phyloP scores from a whole-genome alignment of 2,797 vertebrate species.

The Sphenopsis melanotis region DNA sequence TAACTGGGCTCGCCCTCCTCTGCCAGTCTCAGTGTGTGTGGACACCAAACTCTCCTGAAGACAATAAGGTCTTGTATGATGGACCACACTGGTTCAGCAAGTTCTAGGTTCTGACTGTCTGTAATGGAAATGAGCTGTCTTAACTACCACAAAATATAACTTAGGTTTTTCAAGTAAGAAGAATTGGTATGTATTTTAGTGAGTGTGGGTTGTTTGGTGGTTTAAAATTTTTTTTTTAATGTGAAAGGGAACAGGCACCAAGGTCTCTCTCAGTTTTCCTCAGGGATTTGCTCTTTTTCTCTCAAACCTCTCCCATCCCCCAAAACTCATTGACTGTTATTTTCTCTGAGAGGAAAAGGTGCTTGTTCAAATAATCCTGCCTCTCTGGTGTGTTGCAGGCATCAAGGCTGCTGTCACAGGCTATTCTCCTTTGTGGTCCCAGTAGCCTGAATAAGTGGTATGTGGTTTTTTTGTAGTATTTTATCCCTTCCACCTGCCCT shows the following conservation, averaged over 20 bases:
- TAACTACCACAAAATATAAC: background rate
- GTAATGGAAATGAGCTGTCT: background rate
- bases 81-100: background rate
- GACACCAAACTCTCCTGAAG: background rate
- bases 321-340: background rate
- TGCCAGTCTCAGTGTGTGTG: background rate
- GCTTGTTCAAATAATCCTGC: background rate
- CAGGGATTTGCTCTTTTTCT: background rate
- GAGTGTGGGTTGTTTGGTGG: background rate
- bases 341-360: background rate
- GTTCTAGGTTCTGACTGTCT: background rate
- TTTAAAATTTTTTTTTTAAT: too few species aligned
- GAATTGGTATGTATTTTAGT: background rate
- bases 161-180: background rate
- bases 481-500: background rate
- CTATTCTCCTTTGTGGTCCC: background rate
- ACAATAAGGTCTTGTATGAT: background rate
- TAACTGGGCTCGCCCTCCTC: background rate
- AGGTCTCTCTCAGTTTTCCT: background rate
- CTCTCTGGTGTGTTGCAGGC: background rate
- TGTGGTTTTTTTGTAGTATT: background rate
- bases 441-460: background rate
- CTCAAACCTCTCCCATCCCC: background rate
- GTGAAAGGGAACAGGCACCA: background rate
- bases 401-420: background rate